These are phyloP conservation scores for Pachydiplax longipennis DNA, from an alignment of 2,888 invertebrate species.

Conservation along the genomic window DNA sequence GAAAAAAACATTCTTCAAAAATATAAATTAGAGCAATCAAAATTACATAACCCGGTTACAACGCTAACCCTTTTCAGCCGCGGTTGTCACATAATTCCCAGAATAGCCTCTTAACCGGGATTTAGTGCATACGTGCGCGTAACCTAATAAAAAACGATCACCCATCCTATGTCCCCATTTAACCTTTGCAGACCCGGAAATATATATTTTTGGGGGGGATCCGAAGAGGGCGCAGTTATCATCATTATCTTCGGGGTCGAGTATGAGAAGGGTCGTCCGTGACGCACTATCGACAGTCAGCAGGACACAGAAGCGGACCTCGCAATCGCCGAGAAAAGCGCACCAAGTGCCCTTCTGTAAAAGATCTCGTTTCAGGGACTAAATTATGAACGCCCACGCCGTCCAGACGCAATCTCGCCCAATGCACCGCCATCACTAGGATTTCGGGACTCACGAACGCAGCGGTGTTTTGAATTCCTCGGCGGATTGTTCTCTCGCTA, in stretches of 20 bases:
- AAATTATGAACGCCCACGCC: not conserved
- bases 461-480: no score
- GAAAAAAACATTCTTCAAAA: no score
- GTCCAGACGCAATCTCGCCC: not conserved
- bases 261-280: not conserved
- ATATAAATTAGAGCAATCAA: no score
- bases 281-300: not conserved
- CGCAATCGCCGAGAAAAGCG: not conserved
- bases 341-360: not conserved
- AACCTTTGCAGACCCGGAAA: not conserved
- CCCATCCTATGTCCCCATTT: not conserved
- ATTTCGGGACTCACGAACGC: no score
- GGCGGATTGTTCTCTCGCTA: no score
- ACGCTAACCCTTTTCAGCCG: no score
- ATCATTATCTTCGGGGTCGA: not conserved
- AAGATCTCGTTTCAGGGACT: not conserved
- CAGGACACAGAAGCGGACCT: not conserved
- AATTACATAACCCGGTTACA: no score
- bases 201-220: not conserved
- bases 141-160: not conserved
- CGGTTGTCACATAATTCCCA: no score
- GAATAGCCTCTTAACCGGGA: no score
- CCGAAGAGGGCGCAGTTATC: not conserved
- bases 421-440: no score
- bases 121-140: no score